Evolutionary conservation across 2,113 vertebrate genomes (phyloP).

Genomic region (Panthera uncia): DNA sequence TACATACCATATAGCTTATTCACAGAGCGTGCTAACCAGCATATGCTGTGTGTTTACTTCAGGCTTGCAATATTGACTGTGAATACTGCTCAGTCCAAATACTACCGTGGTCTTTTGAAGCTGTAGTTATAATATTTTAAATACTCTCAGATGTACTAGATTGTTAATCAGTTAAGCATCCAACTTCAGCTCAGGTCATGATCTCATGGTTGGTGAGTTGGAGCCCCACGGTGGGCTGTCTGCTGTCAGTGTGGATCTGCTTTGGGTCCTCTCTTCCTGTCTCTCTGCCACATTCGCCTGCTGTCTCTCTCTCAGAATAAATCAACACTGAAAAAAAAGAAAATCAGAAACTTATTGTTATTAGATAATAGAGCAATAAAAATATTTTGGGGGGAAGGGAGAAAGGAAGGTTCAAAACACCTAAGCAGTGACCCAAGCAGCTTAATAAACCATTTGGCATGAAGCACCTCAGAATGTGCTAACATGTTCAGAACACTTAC

Average conservation of each 20-base stretch:
- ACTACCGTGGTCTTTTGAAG: neutral
- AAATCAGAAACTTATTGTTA: neutral
- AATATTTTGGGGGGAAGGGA: neutral
- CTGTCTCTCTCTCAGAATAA: too few relatives aligned
- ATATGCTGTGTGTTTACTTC: neutral
- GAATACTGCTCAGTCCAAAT: neutral
- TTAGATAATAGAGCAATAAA: slow-evolving; percentile 25
- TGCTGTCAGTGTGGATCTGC: too few relatives aligned
- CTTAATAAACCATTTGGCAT: neutral
- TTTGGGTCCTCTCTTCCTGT: too few relatives aligned
- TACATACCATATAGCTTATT: neutral
- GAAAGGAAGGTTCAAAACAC: neutral
- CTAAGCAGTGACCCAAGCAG: neutral
- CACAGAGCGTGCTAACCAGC: neutral
- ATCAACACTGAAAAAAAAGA: neutral
- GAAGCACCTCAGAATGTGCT: neutral
- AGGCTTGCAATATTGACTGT: neutral
- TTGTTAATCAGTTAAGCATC: too few relatives aligned
- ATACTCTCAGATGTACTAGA: neutral
- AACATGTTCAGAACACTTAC: neutral
- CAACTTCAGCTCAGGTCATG: too few relatives aligned
- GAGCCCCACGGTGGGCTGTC: too few relatives aligned
- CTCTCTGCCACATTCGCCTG: too few relatives aligned
- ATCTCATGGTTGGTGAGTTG: too few relatives aligned
- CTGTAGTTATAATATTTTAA: slow-evolving; percentile 33